Evolutionary conservation across 2,797 vertebrate species (phyloP), one percentile per base, ranked within the genome.

Genomic region (Girardinus metallicus): DNA sequence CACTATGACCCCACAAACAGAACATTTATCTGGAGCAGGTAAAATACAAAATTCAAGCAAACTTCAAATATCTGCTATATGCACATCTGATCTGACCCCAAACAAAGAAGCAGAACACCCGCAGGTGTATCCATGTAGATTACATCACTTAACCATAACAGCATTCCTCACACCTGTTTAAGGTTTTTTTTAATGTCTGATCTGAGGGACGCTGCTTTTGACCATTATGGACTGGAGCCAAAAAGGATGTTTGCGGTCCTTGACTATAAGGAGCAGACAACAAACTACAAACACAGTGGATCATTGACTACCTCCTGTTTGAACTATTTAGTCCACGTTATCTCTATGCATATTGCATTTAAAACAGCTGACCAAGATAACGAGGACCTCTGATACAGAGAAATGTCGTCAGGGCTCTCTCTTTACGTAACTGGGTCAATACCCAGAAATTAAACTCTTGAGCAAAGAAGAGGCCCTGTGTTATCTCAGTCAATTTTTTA

Each of bases 51-150:
- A 47, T 2, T 64, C 49, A 74, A 62, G 41, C 51, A 44, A n/a
- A 8, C 23, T 0, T 9, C 55, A 74, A 73, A 76, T 64, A 74
- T 81, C 72, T 87, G 16, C 55, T 78, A 5, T 79, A 78, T 76
- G 62, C 73, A 16, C 60, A n/a, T 6, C 34, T 76, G 12, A 13
- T n/a, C 1, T 74, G 73, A 73, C 78, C 64, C 77, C 23, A 39
- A 8, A 2, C 0, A 74, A 55, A 29, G 15, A 23, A 55, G 46
- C 0, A 41, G 26, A 1, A 21, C 64, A 62, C 44, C 68, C 29
- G 26, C 41, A 18, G 36, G 66, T 21, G 26, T 10, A 47, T 34
- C 1, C 18, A 26, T 53, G 23, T 46, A 1, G 36, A 62, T 55
- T 5, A 31, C n/a, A 73, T 34, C 1, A 43, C 47, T 15, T 12